Evolutionary conservation across 2,113 vertebrate genomes (phyloP).

Genomic region (Pseudolaguvia tuberculata): DNA sequence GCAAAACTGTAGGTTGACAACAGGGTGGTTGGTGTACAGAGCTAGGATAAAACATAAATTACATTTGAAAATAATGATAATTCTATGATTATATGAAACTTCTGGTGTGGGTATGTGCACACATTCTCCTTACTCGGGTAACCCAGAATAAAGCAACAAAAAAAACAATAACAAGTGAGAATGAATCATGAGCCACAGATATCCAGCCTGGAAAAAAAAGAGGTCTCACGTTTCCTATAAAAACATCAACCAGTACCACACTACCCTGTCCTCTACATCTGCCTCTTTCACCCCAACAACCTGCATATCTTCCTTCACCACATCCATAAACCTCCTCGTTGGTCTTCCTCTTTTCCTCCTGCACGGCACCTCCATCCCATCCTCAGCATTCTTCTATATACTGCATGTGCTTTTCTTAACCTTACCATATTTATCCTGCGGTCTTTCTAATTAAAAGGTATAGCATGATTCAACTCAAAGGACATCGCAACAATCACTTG

Average conservation of each 20-base stretch:
- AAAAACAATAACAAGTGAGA: background rate
- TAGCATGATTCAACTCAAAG: background rate
- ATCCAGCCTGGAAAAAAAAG: background rate
- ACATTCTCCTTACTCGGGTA: background rate
- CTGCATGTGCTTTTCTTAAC: no score
- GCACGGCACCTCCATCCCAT: no score
- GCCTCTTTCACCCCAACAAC: no score
- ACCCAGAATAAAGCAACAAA: background rate
- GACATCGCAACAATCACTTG: conserved; percentile 58
- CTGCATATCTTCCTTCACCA: no score
- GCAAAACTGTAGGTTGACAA: no score
- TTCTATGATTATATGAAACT: background rate
- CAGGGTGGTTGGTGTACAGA: background rate
- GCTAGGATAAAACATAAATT: background rate
- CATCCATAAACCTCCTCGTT: no score
- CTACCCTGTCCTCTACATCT: no score
- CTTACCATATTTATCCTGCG: background rate
- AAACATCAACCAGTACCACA: no score
- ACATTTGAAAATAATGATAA: background rate
- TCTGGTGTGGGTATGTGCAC: background rate
- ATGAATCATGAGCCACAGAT: background rate
- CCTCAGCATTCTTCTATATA: no score
- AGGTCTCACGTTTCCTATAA: no score
- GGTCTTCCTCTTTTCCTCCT: no score
- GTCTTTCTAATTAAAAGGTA: background rate